Evolutionary conservation across 53 echinoderm and acorn worm species (phyloP), one percentile per base, ranked within the genome.

Genomic region (Paelopatides confundens): DNA sequence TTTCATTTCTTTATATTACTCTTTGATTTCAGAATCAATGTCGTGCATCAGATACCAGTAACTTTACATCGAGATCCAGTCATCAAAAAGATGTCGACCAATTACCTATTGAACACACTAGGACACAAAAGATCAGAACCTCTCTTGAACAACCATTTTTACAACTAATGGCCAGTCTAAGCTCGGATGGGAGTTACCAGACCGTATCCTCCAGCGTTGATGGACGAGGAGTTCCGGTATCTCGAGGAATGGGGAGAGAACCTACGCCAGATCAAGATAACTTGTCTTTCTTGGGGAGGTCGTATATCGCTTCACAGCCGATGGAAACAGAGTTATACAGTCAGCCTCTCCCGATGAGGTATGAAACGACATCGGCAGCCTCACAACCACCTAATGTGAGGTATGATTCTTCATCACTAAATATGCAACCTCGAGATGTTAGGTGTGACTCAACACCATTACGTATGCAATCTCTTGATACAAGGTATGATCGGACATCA

Each of bases 291-390:
- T 39, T 26, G 27, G 36, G n/a, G 23, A 43, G 4, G 43, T 24
- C 71, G 17, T 58, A 17, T 21, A 27, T 38, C 28, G 39, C 5
- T n/a, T 35, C 74, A 5, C 74, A 46, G 0, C 74, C 39, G 39
- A 74, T 29, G 13, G 46, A 27, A 14, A 21, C 74, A 23, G 39
- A 74, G 23, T 39, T 38, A 5, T 39, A 70, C 5, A 39, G 28
- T 39, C 74, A 74, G 27, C 74, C 74, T 27, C 74, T 74, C 11
- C 74, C 43, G 5, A 74, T 74, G 27, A 74, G 46, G 46, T 74
- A 74, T 26, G 46, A 26, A 0, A 40, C 43, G 21, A 4, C 58
- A 58, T 58, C 58, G 3, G 3, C 24, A 23, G 58, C 18, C 21
- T 58, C n/a, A 6, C 58, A 58, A 23, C 58, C 58, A 18, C 58